Percentiles rank a stretch among this genome's conserved stretches.
phyloP scores from a whole-genome alignment of 2,797 vertebrate species.

The Novumbra hubbsi region DNA sequence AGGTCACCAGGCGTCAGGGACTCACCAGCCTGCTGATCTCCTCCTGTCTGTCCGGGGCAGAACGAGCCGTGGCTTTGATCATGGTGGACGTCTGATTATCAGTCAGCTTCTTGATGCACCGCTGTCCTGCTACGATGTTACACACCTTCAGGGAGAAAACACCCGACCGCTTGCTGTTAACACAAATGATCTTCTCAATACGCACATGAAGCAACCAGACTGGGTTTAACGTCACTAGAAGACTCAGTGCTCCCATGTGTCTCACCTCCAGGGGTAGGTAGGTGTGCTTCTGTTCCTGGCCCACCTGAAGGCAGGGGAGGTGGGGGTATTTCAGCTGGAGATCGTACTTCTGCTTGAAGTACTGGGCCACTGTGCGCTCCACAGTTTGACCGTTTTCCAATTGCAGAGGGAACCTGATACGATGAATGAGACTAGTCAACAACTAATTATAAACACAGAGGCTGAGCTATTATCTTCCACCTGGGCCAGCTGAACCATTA shows the following conservation, averaged over 20 bases:
- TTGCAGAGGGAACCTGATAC: conserved; percentile 92
- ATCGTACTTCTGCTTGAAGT: too few relatives aligned
- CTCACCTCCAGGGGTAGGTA: conserved; percentile 96
- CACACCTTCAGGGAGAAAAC: conserved; percentile 80
- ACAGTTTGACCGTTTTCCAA: conserved; percentile 98
- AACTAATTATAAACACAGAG: background rate
- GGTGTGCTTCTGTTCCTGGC: too few relatives aligned
- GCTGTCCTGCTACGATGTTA: conserved; percentile 96
- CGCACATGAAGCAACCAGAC: too few relatives aligned
- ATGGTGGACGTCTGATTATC: too few relatives aligned
- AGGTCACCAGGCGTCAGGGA: conserved; percentile 15
- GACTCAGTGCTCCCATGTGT: too few relatives aligned
- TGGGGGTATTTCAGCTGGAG: too few relatives aligned
- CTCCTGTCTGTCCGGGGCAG: conserved; percentile 94
- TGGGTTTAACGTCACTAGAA: background rate
- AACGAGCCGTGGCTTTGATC: conserved; percentile 98
- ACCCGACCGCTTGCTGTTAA: background rate
- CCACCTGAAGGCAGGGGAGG: too few relatives aligned
- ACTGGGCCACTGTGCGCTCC: too few relatives aligned
- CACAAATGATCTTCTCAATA: too few relatives aligned
- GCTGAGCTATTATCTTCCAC: background rate
- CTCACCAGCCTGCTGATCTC: conserved; percentile 98
- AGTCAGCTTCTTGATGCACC: too few relatives aligned
- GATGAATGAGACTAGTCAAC: background rate
- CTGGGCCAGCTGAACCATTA: background rate